These are phyloP conservation scores for Heliornis fulica DNA, from an alignment of 2,113 vertebrate species.

Conservation along the genomic window DNA sequence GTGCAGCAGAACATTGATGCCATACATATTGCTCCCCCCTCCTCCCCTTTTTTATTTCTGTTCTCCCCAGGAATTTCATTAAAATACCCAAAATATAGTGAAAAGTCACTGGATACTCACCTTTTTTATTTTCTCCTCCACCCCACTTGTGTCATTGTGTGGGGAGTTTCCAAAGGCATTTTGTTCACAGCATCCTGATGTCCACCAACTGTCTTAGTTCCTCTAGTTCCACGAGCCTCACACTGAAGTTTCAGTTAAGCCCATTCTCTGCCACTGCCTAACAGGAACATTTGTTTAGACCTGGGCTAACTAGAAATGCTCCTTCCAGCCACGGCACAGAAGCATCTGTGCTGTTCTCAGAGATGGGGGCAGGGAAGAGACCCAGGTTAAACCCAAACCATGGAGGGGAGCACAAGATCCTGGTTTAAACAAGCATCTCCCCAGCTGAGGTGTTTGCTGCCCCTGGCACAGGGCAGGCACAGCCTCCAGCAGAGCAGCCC, in stretches of 20 bases:
- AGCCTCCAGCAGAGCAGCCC: rapidly evolving
- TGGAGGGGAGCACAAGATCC: neutral
- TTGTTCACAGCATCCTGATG: neutral
- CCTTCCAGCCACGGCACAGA: neutral
- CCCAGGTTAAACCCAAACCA: neutral
- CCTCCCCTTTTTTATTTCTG: no score
- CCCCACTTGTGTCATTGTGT: neutral
- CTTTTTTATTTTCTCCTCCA: no score
- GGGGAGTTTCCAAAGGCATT: neutral
- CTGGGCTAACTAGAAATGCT: neutral
- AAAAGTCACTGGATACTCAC: neutral
- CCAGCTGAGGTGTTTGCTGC: rapidly evolving
- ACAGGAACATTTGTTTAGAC: neutral
- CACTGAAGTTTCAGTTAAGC: no score
- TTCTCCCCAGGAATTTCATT: neutral
- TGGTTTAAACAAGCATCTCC: neutral
- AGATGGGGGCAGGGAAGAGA: neutral
- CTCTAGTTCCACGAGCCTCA: neutral
- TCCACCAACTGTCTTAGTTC: neutral
- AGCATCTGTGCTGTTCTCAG: rapidly evolving
- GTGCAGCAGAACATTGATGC: no score
- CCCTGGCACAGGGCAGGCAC: neutral
- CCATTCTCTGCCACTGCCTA: no score
- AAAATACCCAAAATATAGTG: neutral
- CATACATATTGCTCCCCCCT: no score